Conservation (phyloP, 2,888 invertebrate species). For the Sceliomorpha sp. region DNA sequence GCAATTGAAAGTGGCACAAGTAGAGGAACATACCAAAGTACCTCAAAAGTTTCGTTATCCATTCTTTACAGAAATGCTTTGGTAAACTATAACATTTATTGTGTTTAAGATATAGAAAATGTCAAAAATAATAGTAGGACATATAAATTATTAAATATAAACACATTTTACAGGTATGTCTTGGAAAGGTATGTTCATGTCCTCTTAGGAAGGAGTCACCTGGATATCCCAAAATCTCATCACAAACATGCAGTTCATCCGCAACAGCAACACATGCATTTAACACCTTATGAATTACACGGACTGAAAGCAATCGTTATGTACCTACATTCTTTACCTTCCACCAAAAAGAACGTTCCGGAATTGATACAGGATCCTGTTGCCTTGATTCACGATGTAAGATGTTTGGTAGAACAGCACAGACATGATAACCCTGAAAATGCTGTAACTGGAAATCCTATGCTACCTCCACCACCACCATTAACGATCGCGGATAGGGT, state of each 20-base stretch:
- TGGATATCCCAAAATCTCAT: constrained; percentile 81
- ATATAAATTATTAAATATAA: too few species aligned
- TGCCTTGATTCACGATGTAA: constrained; percentile 92
- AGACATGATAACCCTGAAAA: constrained; percentile 91
- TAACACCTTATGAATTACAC: constrained; percentile 90
- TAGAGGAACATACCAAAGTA: constrained; percentile 97
- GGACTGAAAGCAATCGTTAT: constrained; percentile 93
- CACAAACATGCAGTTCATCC: constrained; percentile 75
- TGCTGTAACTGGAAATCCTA: constrained; percentile 91
- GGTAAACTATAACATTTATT: too few species aligned
- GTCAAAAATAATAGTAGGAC: too few species aligned
- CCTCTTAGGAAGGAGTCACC: constrained; percentile 90
- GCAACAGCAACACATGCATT: constrained; percentile 85
- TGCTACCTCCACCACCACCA: constrained; percentile 82
- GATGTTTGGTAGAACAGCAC: constrained; percentile 93
- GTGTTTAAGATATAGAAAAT: constrained; percentile 14
- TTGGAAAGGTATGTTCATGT: constrained; percentile 95
- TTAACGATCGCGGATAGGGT: constrained; percentile 75
- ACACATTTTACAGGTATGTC: constrained; percentile 85
- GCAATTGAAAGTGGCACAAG: constrained; percentile 96
- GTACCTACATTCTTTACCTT: constrained; percentile 93
- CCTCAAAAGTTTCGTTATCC: constrained; percentile 99
- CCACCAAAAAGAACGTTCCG: constrained; percentile 94
- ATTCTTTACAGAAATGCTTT: constrained; percentile 98
- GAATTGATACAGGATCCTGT: constrained; percentile 94